phyloP scores from a whole-genome alignment of 2,797 vertebrate genomes.

The Aplochiton taeniatus region DNA sequence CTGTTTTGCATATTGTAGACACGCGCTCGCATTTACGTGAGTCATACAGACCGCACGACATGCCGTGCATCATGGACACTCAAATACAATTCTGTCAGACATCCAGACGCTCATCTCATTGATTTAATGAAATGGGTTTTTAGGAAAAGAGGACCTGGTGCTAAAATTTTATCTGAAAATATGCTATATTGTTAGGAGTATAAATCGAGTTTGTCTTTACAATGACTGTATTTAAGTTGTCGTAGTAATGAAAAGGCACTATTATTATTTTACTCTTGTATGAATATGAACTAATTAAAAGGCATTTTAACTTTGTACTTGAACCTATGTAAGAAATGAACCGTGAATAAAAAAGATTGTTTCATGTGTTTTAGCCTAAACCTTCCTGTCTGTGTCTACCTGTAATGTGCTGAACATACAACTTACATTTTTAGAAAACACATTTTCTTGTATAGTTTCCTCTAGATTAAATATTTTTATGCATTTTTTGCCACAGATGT shows the following conservation, averaged over 20 bases:
- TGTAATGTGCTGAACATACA: slow-evolving; percentile 82
- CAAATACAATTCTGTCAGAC: slow-evolving; percentile 71
- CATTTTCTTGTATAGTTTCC: background rate
- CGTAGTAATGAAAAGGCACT: slow-evolving; percentile 89
- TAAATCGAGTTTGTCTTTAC: slow-evolving; percentile 95
- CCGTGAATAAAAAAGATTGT: slow-evolving; percentile 80
- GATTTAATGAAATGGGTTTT: slow-evolving; percentile 71
- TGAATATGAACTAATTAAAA: slow-evolving; percentile 92
- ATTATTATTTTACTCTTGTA: slow-evolving; percentile 99
- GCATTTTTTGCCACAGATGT: background rate
- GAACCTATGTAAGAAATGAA: slow-evolving; percentile 84
- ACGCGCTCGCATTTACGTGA: slow-evolving; percentile 7
- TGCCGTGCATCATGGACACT: slow-evolving; percentile 52
- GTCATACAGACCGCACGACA: slow-evolving; percentile 30
- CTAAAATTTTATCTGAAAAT: slow-evolving; percentile 91
- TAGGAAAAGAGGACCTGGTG: slow-evolving; percentile 79
- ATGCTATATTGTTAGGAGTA: slow-evolving; percentile 91
- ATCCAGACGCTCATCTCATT: slow-evolving; percentile 80
- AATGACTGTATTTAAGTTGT: slow-evolving; percentile 99
- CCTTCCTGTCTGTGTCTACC: slow-evolving; percentile 83
- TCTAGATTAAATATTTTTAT: background rate
- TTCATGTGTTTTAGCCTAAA: slow-evolving; percentile 92
- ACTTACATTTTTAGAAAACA: slow-evolving; percentile 61
- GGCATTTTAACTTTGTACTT: slow-evolving; percentile 99
- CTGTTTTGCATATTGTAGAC: slow-evolving; percentile 49